Evolutionary conservation across 1,140 invertebrate genomes (phyloP), one percentile per base, ranked within the genome.

Genomic region (Drosophila hydei): DNA sequence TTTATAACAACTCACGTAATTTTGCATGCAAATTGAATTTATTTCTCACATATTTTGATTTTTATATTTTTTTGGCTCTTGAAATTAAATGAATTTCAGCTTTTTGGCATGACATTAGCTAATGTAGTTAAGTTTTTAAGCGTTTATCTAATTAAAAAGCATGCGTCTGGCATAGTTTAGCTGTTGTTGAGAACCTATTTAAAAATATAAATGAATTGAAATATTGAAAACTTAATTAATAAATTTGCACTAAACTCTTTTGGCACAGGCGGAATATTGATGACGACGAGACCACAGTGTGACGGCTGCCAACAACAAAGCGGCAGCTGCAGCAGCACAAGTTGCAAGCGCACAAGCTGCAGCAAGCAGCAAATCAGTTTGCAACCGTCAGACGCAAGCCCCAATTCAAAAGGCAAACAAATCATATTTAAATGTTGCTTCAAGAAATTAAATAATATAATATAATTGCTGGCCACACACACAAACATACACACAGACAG

Each of bases 271-370:
- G 88, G 83, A 90, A 91, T 91, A 91, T 91, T 91, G 90, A 91
- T 90, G 90, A 91, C 72, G 90, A 91, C 76, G 90, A 91, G 62
- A 91, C 90, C 68, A 91, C 90, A 40, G 90, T 91, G 67, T 91
- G 90, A 91, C 79, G 75, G 83, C 65, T 75, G 69, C 21, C 75
- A 14, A 52, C 58, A 47, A 71, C 51, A 45, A 51, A 45, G 58
- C 38, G 60, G 62, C 75, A 65, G 45, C 14, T 52, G 48, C 72
- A 65, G 48, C 56, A 25, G 47, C 40, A 30, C 43, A 30, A 64
- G 40, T 42, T 36, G 33, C 58, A 30, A 30, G 58, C 36, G 43
- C 36, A 36, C 38, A 68, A 74, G 36, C 63, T 14, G 38, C 72
- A 71, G 18, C 55, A 68, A 23, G 64, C 72, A 48, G 25, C 61